Percentiles rank a stretch among this genome's conserved stretches.
These are phyloP conservation scores for Verasper variegatus DNA, from an alignment of 2,113 vertebrate species.

Conservation along the genomic window DNA sequence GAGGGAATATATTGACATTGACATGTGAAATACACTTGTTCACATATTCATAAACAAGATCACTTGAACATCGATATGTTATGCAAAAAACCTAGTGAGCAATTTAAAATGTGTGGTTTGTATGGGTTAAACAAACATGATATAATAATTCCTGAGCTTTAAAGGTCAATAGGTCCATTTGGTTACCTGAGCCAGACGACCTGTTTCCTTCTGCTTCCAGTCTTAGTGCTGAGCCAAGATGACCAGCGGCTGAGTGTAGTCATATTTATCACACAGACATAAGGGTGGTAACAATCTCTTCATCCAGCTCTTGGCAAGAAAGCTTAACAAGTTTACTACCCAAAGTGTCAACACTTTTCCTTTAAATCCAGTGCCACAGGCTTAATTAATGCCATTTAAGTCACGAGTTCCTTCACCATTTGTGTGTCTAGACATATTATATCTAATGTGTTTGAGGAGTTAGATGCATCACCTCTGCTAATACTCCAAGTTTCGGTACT, in stretches of 20 bases:
- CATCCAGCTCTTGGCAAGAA: background rate
- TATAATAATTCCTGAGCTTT: background rate
- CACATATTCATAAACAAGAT: background rate
- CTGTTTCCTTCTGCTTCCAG: background rate
- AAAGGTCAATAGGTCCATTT: background rate
- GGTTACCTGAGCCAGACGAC: background rate
- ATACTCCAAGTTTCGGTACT: background rate
- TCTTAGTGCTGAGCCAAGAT: background rate
- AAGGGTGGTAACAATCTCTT: background rate
- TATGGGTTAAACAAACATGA: background rate
- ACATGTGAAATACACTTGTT: background rate
- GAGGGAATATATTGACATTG: background rate
- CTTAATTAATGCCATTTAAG: background rate
- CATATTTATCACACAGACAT: background rate
- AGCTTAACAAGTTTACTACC: background rate
- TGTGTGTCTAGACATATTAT: background rate
- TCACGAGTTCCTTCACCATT: background rate
- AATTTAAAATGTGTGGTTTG: background rate
- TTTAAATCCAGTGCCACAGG: background rate
- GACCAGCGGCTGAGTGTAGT: background rate
- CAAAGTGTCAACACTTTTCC: background rate
- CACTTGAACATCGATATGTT: background rate
- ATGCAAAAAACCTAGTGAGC: background rate
- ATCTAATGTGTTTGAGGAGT: background rate
- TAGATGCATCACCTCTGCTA: slow-evolving; percentile 1